A percentile compares a stretch with the other conserved stretches of the same genome.
Conservation (phyloP, 2,888 invertebrate species). For the Lepas anatifera region DNA sequence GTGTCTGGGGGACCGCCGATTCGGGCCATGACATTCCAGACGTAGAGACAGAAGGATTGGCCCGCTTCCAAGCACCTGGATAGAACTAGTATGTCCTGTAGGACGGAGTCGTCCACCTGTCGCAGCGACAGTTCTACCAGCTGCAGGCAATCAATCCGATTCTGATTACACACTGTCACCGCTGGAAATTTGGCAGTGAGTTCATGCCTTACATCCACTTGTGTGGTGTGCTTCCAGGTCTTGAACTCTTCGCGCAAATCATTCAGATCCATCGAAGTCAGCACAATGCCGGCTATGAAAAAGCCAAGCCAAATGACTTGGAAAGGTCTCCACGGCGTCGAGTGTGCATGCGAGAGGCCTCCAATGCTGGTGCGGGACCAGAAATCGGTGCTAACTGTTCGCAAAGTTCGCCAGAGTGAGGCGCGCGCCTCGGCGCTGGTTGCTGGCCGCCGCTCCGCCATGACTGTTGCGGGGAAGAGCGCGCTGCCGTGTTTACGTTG, state of each 20-base stretch:
- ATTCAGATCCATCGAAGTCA: neutral
- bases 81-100: neutral
- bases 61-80: neutral
- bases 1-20: no score
- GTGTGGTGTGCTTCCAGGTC: neutral
- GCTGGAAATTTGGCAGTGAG: constrained; percentile 14
- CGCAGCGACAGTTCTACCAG: neutral
- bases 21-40: neutral
- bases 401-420: neutral
- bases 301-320: neutral
- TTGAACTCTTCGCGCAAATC: neutral
- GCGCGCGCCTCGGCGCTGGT: neutral
- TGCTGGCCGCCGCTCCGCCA: neutral
- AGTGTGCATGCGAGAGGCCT: neutral
- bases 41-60: neutral
- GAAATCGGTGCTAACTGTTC: neutral
- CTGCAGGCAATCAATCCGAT: constrained; percentile 16
- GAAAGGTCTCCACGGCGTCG: neutral
- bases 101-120: no score
- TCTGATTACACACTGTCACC: constrained; percentile 20
- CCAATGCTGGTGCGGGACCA: neutral
- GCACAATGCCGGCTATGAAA: neutral
- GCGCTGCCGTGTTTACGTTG: no score
- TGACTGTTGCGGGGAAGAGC: neutral
- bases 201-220: constrained; percentile 7